Conservation (phyloP, 1,140 invertebrate species). For the Schlechtendalia chinensis region DNA sequence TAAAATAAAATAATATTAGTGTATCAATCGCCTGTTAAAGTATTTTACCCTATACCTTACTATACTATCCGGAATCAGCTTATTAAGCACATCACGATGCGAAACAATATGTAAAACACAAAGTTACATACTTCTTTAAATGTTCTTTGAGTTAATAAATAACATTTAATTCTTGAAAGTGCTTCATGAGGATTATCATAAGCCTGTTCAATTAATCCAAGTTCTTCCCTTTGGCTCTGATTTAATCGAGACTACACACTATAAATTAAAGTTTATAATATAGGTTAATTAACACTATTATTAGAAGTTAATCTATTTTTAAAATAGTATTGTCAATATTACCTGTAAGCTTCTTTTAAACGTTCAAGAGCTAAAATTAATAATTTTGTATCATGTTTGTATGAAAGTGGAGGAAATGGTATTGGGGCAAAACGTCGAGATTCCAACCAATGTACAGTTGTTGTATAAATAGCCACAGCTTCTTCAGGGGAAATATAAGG, state of each 20-base stretch:
- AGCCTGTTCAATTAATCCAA: conserved; percentile 98
- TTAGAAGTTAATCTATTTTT: conserved; percentile 14
- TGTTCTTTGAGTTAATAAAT: conserved; percentile 94
- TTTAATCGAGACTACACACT: conserved; percentile 98
- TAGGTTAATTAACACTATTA: conserved; percentile 51
- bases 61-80: no score
- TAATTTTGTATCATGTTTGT: conserved; percentile 99
- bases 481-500: conserved; percentile 99
- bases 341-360: conserved; percentile 94
- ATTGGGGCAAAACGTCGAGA: conserved; percentile 97
- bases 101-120: no score
- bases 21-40: no score
- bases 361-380: conserved; percentile 95
- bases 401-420: conserved; percentile 97
- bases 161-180: conserved; percentile 97
- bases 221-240: conserved; percentile 97
- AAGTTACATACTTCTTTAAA: conserved; percentile 84
- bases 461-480: conserved; percentile 99
- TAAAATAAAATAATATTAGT: no score
- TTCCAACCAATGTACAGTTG: conserved; percentile 99
- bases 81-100: no score
- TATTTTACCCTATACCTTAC: no score
- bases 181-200: conserved; percentile 99
- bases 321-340: neutral
- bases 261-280: neutral